Evolutionary conservation across 30 jellyfish, hydroid and myxozoan species (phyloP), one percentile per base, ranked within the genome.

Genomic region (Morbakka virulenta): DNA sequence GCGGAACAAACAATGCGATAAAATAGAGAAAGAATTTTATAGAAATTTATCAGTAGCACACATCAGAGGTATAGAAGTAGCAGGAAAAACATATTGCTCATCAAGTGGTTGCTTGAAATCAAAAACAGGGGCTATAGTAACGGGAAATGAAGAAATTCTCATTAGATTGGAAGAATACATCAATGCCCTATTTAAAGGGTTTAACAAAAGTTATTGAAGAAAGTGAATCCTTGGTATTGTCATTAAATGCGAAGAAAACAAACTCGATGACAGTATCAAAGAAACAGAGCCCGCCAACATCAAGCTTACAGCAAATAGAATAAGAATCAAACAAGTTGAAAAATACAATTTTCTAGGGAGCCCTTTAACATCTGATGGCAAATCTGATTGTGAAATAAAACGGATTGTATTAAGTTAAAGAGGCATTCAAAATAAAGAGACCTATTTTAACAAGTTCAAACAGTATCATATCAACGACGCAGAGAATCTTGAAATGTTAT

Each of bases 141-240:
- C 64, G 82, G 82, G 35, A 31, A 62, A 57, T 36, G 82, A 62
- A 33, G 87, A 71, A 2, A 82, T 82, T n/a, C 81, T 71, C 22
- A 35, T 57, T 25, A 82, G 94, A 72, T 82, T 75, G 94, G 81
- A 70, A 72, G 94, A 67, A 68, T 80, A 30, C 77, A 80, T 80
- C 49, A 51, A 30, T 24, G 92, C 68, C 1, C 71, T 80, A 61
- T 68, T 13, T 52, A 25, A 26, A 17, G 82, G n/a, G n/a, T n/a
- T n/a, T n/a, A n/a, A n/a, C n/a, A n/a, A 47, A 47, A n/a, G 61
- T 47, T 9, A 47, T 47, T 9, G n/a, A 47, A 47, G 61, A 47
- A n/a, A 47, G 61, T 47, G 61, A 47, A n/a, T 47, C 61, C 61
- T 47, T 47, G 61, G 61, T 12, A n/a, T 57, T 69, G 81, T 66